Conservation (phyloP, 2,888 invertebrate genomes). For the Cosmia trapezina region DNA sequence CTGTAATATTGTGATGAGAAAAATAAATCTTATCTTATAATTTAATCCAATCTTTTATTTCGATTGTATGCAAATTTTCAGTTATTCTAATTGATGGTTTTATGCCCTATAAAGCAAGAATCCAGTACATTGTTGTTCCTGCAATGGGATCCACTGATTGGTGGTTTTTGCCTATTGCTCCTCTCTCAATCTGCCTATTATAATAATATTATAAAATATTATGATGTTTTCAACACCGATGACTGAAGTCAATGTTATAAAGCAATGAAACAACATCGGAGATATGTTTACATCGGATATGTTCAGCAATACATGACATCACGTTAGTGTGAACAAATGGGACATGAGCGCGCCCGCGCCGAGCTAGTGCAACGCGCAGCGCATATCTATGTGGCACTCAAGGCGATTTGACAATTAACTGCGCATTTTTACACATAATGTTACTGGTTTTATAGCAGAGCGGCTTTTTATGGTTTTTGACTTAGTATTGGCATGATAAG, state of each 20-base stretch:
- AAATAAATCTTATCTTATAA: not conserved
- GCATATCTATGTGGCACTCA: constrained; percentile 79
- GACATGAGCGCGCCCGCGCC: constrained; percentile 71
- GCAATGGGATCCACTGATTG: not conserved
- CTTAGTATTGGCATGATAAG: not conserved
- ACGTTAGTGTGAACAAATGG: constrained; percentile 71
- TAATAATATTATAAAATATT: too few species aligned
- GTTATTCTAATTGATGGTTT: constrained; percentile 2
- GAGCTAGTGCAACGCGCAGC: constrained; percentile 65
- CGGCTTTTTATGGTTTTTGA: constrained; percentile 8
- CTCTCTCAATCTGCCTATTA: too few species aligned
- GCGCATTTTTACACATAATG: constrained; percentile 58
- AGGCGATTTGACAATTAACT: constrained; percentile 70
- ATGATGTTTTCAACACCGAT: not conserved
- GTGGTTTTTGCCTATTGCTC: not conserved
- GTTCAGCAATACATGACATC: constrained; percentile 69
- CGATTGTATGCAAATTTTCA: constrained; percentile 12
- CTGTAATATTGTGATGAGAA: too few species aligned
- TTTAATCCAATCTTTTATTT: constrained; percentile 3
- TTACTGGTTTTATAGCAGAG: constrained; percentile 24
- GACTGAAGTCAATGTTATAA: not conserved
- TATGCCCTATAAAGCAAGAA: too few species aligned
- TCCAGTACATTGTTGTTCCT: too few species aligned
- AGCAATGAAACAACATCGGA: constrained; percentile 15
- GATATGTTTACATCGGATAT: constrained; percentile 43